Evolutionary conservation across 2,797 vertebrate genomes (phyloP).

Genomic region (Danio albolineatus): DNA sequence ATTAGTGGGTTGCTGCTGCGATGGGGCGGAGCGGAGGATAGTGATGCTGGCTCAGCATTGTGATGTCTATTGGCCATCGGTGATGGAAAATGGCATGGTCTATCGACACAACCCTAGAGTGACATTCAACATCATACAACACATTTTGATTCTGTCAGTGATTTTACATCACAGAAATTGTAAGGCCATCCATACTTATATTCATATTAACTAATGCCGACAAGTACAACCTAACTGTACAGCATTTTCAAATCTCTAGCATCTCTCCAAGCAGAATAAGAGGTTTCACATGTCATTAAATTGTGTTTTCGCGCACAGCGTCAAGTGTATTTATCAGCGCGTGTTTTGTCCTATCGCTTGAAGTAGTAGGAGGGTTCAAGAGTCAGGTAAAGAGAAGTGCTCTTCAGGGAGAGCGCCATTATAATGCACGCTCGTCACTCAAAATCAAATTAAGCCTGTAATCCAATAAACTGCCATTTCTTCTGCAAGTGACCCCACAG

Average conservation of each 20-base stretch:
- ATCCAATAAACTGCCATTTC: constrained; percentile 74
- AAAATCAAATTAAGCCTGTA: constrained; percentile 76
- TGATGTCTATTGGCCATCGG: too few relatives aligned
- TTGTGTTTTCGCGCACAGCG: constrained; percentile 25
- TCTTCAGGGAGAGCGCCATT: constrained; percentile 49
- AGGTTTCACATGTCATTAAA: constrained; percentile 30
- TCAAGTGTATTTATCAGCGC: constrained; percentile 12
- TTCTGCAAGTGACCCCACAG: constrained; percentile 69
- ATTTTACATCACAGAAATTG: too few relatives aligned
- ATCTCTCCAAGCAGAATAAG: not conserved
- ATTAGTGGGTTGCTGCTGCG: too few relatives aligned
- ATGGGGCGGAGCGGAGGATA: too few relatives aligned
- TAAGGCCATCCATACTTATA: too few relatives aligned
- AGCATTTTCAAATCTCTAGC: not conserved
- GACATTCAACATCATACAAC: too few relatives aligned
- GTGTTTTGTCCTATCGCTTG: constrained; percentile 21
- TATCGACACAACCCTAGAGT: too few relatives aligned
- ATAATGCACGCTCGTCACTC: constrained; percentile 60
- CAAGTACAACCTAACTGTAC: not conserved
- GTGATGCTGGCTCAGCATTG: too few relatives aligned
- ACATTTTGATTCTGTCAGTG: too few relatives aligned
- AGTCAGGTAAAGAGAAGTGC: constrained; percentile 54
- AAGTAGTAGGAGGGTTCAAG: constrained; percentile 41
- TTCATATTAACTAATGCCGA: too few relatives aligned
- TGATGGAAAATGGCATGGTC: too few relatives aligned